phyloP scores from a whole-genome alignment of 1,140 invertebrate genomes.

The Trachymyrmex septentrionalis region DNA sequence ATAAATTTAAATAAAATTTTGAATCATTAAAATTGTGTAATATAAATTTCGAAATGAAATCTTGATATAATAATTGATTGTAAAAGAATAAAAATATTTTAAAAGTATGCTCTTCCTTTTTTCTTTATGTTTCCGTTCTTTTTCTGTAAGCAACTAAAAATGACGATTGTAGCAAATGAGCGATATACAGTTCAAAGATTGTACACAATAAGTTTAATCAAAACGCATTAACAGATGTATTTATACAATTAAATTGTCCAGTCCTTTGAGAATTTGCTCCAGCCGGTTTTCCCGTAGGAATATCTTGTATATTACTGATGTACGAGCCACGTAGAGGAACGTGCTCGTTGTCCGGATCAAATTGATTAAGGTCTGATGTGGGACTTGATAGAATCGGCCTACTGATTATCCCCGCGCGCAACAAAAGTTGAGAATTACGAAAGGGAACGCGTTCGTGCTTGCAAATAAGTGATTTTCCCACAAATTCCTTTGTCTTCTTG shows the following conservation, averaged over 20 bases:
- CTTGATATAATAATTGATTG: too few relatives aligned
- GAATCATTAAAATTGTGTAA: too few relatives aligned
- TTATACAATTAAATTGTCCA: constrained; percentile 7
- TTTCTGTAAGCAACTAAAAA: too few relatives aligned
- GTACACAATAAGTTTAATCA: neutral
- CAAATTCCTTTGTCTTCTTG: constrained; percentile 12
- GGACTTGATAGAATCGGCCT: constrained; percentile 51
- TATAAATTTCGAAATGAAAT: too few relatives aligned
- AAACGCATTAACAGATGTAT: neutral
- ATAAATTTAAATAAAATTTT: too few relatives aligned
- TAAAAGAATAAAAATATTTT: too few relatives aligned
- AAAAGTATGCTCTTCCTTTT: too few relatives aligned
- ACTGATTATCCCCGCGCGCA: constrained; percentile 44
- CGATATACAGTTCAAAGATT: constrained; percentile 10
- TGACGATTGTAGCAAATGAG: too few relatives aligned
- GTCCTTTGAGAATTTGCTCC: constrained; percentile 13
- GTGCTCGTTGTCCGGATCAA: constrained; percentile 56
- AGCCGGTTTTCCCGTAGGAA: neutral
- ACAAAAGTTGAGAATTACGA: constrained; percentile 40
- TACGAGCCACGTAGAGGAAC: constrained; percentile 59
- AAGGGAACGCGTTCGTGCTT: constrained; percentile 16
- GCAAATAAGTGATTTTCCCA: constrained; percentile 20
- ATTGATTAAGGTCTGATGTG: constrained; percentile 47
- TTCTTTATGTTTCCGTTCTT: too few relatives aligned
- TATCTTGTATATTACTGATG: constrained; percentile 27